Evolutionary conservation across 1,140 invertebrate genomes (phyloP).

Genomic region (Drepana arcuata): DNA sequence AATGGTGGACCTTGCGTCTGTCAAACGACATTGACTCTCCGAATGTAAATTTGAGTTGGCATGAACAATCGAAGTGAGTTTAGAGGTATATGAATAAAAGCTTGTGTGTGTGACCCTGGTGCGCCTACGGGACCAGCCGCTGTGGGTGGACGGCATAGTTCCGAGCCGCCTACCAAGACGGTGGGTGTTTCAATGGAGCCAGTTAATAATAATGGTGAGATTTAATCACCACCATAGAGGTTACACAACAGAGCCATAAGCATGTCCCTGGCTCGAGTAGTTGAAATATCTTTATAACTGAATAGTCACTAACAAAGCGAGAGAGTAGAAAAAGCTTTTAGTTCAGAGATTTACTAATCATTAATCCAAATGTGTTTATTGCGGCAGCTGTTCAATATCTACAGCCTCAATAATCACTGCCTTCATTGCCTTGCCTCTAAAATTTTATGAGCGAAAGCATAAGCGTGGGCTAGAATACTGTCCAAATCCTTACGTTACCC

Average conservation of each 20-base stretch:
- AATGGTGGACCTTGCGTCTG: slow-evolving; percentile 54
- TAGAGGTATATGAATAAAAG: slow-evolving; percentile 57
- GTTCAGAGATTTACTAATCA: slow-evolving; percentile 49
- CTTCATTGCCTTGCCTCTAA: neutral
- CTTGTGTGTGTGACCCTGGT: slow-evolving; percentile 63
- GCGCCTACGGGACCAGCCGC: slow-evolving; percentile 66
- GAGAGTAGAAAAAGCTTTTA: slow-evolving; percentile 31
- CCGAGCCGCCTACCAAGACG: slow-evolving; percentile 62
- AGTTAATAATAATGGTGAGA: slow-evolving; percentile 72
- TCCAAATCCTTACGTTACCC: slow-evolving; percentile 35
- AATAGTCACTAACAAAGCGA: slow-evolving; percentile 48
- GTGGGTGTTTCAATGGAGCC: slow-evolving; percentile 70
- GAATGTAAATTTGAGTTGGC: slow-evolving; percentile 57
- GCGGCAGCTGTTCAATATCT: too few relatives aligned
- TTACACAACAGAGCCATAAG: slow-evolving; percentile 63
- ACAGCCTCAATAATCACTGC: too few relatives aligned
- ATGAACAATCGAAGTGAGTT: slow-evolving; percentile 58
- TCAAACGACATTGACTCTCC: slow-evolving; percentile 55
- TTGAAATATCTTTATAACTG: slow-evolving; percentile 42
- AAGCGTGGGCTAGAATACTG: slow-evolving; percentile 8
- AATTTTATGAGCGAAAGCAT: slow-evolving; percentile 4
- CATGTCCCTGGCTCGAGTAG: slow-evolving; percentile 56
- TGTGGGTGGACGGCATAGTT: slow-evolving; percentile 70
- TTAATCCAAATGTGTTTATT: slow-evolving; percentile 22
- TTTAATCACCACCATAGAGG: slow-evolving; percentile 67